These are phyloP conservation scores for Prolemur simus DNA, from an alignment of 2,113 vertebrate genomes.

Conservation along the genomic window DNA sequence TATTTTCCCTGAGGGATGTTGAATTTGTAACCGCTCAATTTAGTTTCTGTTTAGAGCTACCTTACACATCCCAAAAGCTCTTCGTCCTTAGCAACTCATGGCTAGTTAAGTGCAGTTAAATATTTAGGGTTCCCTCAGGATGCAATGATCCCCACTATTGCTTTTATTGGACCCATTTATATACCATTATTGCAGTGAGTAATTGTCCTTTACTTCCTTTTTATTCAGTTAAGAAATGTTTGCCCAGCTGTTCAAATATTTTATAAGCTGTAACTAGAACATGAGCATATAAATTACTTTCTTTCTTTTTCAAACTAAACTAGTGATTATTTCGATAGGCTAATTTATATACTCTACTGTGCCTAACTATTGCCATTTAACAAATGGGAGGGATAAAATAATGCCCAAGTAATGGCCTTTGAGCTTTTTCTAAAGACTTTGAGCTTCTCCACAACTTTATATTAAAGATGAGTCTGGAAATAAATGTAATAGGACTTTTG, in stretches of 20 bases:
- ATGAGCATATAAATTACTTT: not conserved
- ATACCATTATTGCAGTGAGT: constrained; percentile 9
- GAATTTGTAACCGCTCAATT: not conserved
- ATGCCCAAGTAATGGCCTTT: not conserved
- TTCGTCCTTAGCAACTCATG: not conserved
- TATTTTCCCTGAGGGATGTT: not conserved
- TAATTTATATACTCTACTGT: not conserved
- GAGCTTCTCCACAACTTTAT: not conserved
- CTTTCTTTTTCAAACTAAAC: not conserved
- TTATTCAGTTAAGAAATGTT: constrained; percentile 51
- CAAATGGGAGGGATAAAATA: not conserved
- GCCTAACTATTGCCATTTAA: not conserved
- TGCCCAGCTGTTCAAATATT: constrained; percentile 56
- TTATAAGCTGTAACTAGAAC: not conserved
- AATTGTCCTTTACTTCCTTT: constrained; percentile 32
- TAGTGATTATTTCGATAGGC: not conserved
- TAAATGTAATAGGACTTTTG: not conserved
- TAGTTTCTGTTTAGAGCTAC: not conserved
- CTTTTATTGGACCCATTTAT: constrained; percentile 13
- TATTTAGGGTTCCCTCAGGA: not conserved
- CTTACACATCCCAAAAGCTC: not conserved
- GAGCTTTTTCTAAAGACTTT: not conserved
- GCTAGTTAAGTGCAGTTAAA: not conserved
- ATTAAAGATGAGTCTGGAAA: not conserved
- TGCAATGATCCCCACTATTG: not conserved